These are phyloP conservation scores for Nothocercus nigrocapillus DNA, from an alignment of 2,113 vertebrate genomes.

Conservation along the genomic window DNA sequence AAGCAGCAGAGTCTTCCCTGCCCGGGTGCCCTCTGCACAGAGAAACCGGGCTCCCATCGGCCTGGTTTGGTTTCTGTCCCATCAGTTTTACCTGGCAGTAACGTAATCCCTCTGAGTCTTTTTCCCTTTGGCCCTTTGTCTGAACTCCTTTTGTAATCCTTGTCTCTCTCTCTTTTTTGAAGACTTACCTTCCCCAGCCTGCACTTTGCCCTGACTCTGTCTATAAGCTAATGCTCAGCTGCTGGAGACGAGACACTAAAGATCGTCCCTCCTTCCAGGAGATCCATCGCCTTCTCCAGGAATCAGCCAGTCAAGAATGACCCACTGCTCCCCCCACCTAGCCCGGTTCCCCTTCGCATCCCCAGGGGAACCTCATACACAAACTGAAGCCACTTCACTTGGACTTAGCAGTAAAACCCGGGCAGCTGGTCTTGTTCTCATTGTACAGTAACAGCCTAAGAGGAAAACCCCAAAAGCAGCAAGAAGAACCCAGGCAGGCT, in stretches of 20 bases:
- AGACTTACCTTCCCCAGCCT: constrained; percentile 94
- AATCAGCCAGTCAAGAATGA: constrained; percentile 77
- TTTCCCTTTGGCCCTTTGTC: background rate
- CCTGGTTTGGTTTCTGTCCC: background rate
- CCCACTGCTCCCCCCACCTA: background rate
- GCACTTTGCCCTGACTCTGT: constrained; percentile 86
- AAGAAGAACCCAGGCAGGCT: background rate
- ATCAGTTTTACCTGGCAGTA: background rate
- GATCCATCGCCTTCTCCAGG: constrained; percentile 85
- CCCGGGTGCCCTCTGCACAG: fast-evolving
- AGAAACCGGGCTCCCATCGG: background rate
- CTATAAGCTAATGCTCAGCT: constrained; percentile 94
- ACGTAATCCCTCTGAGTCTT: background rate
- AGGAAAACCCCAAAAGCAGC: constrained; percentile 1
- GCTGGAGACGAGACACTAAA: constrained; percentile 96
- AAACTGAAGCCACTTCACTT: constrained; percentile 57
- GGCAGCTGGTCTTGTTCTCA: constrained; percentile 34
- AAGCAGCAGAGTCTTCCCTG: fast-evolving
- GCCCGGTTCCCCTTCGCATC: background rate
- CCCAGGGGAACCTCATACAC: constrained; percentile 15
- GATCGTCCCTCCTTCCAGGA: constrained; percentile 93
- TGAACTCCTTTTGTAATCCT: background rate
- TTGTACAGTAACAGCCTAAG: constrained; percentile 67
- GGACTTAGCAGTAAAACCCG: constrained; percentile 2
- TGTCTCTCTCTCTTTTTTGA: constrained; percentile 37